Evolutionary conservation across 2,113 vertebrate genomes (phyloP).

Genomic region (Xyrauchen texanus): DNA sequence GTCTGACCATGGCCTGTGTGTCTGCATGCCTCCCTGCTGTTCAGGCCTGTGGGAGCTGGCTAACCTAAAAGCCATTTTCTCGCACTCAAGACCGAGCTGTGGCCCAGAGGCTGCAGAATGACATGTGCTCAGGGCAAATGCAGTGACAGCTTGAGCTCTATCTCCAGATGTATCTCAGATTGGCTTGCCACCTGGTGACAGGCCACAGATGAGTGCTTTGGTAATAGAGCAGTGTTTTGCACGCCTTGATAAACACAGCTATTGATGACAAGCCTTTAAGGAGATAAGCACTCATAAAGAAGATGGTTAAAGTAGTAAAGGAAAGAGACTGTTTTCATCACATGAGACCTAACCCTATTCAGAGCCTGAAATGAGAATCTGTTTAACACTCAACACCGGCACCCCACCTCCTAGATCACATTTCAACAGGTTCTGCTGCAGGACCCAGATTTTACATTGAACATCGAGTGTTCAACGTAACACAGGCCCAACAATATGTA

Average conservation of each 20-base stretch:
- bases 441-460: too few species aligned
- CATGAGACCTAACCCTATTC: conserved; percentile 29
- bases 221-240: conserved; percentile 20
- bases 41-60: conserved; percentile 42
- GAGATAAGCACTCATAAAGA: conserved; percentile 24
- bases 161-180: conserved; percentile 43
- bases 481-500: too few species aligned
- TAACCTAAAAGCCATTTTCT: conserved; percentile 41
- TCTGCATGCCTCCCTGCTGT: conserved; percentile 43
- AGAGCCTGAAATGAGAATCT: conserved; percentile 30
- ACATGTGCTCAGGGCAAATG: not conserved
- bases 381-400: conserved; percentile 21
- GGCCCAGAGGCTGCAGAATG: conserved; percentile 14
- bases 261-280: conserved; percentile 25
- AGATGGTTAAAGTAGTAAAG: conserved; percentile 31
- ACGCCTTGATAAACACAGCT: conserved; percentile 11
- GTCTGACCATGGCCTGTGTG: conserved; percentile 3
- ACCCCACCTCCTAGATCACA: not conserved
- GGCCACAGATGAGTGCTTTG: conserved; percentile 29
- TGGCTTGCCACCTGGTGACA: conserved; percentile 37
- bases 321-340: conserved; percentile 41
- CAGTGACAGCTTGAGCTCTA: conserved; percentile 19
- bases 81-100: conserved; percentile 3
- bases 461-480: too few species aligned
- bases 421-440: too few species aligned